Conservation (phyloP, 1,140 invertebrate genomes). For the Hycleus phaleratus region DNA sequence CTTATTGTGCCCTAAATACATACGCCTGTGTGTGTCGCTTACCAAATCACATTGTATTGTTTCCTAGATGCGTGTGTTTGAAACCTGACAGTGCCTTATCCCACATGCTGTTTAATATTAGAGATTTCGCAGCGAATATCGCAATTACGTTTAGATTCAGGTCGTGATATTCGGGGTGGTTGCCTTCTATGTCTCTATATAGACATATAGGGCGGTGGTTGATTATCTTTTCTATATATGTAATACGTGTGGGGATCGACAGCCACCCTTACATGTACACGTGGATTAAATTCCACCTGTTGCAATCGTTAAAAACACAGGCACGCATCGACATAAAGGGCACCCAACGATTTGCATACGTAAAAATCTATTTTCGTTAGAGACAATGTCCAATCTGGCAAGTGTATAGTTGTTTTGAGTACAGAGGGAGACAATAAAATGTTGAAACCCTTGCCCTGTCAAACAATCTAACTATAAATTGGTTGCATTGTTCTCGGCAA, state of each 20-base stretch:
- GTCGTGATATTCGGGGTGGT: not conserved
- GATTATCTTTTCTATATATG: not conserved
- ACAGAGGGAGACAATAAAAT: slow-evolving; percentile 10
- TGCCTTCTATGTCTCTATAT: not conserved
- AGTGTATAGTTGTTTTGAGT: not conserved
- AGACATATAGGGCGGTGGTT: not conserved
- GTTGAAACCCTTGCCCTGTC: slow-evolving; percentile 20
- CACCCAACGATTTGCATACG: not conserved
- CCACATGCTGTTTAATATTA: not conserved
- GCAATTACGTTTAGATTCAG: not conserved
- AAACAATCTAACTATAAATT: slow-evolving; percentile 27
- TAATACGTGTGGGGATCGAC: not conserved
- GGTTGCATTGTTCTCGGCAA: slow-evolving; percentile 21
- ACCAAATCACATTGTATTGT: slow-evolving; percentile 9
- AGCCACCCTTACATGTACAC: not conserved
- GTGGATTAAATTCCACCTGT: not conserved
- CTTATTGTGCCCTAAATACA: slow-evolving; percentile 4
- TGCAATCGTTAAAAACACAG: not conserved
- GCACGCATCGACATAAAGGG: not conserved
- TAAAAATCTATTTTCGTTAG: slow-evolving; percentile 14
- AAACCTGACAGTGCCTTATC: not conserved
- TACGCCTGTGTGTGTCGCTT: slow-evolving; percentile 2
- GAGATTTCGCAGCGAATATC: not conserved
- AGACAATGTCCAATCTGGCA: slow-evolving; percentile 26
- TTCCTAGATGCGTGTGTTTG: not conserved